A percentile compares a stretch with the other conserved stretches of the same genome.
phyloP scores from a whole-genome alignment of 2,113 vertebrate species.

The Alosa alosa region DNA sequence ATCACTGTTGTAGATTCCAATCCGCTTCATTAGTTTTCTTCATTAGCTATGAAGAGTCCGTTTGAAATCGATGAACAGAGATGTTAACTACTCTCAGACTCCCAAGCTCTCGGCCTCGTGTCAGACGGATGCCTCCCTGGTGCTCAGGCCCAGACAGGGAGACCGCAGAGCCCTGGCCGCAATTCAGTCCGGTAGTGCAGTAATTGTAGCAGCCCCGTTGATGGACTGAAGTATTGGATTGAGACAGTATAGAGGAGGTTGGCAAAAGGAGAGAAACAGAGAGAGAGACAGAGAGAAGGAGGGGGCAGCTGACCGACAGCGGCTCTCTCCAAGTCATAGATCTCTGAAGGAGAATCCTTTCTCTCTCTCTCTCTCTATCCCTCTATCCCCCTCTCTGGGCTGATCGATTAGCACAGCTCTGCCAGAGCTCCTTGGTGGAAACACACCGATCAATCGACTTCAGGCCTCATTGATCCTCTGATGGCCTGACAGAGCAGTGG shows the following conservation, averaged over 20 bases:
- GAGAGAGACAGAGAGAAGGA: background rate
- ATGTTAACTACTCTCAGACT: background rate
- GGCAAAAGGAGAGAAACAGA: background rate
- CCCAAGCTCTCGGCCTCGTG: background rate
- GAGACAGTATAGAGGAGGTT: background rate
- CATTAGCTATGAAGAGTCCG: background rate
- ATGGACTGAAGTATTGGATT: conserved; percentile 18
- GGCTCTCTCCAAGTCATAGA: background rate
- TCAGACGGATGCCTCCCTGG: background rate
- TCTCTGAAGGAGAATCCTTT: background rate
- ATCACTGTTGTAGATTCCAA: background rate
- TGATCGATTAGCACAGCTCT: conserved; percentile 50
- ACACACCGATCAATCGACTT: conserved; percentile 64
- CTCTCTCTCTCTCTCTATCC: background rate
- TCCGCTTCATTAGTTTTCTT: background rate
- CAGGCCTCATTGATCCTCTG: conserved; percentile 47
- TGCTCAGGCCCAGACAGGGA: background rate
- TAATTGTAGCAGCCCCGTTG: background rate
- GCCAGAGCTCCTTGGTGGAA: conserved; percentile 58
- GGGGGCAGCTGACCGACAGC: background rate
- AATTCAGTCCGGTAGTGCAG: background rate
- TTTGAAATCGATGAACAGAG: background rate
- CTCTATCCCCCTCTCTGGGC: conserved; percentile 43
- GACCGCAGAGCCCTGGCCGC: background rate
- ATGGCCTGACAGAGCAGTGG: conserved; percentile 44